Evolutionary conservation across 2,888 invertebrate genomes (phyloP).

Genomic region (Orthonychiurus folsomi): DNA sequence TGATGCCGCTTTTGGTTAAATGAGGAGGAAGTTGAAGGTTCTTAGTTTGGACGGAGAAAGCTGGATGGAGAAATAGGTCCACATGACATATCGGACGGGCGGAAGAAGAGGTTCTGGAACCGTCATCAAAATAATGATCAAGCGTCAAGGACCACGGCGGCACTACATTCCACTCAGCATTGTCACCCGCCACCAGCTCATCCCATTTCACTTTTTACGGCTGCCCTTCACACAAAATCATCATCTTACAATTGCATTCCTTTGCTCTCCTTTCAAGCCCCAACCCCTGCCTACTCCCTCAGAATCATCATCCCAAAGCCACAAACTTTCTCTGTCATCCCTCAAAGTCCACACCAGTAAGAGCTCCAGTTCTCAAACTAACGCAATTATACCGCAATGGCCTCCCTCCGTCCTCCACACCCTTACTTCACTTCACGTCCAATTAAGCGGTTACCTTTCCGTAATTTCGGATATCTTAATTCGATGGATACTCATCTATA

Average conservation of each 20-base stretch:
- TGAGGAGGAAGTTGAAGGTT: conserved; percentile 19
- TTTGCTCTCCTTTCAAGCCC: background rate
- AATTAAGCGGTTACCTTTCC: too few species aligned
- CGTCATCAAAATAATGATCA: conserved; percentile 32
- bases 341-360: too few species aligned
- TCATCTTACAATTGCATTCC: conserved; percentile 5
- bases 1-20: conserved; percentile 17
- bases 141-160: conserved; percentile 23
- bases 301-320: too few species aligned
- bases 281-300: background rate
- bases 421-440: too few species aligned
- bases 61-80: conserved; percentile 14
- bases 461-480: too few species aligned
- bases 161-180: conserved; percentile 9
- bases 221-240: conserved; percentile 17
- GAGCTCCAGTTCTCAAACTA: too few species aligned
- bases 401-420: too few species aligned
- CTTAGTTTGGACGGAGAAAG: background rate
- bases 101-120: conserved; percentile 17
- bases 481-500: too few species aligned
- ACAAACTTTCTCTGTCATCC: too few species aligned
- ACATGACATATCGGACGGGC: conserved; percentile 22
- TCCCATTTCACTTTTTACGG: conserved; percentile 18
- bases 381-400: too few species aligned
- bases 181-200: conserved; percentile 11